Evolutionary conservation across 1,140 invertebrate species (phyloP).

Genomic region (Microplitis demolitor): DNA sequence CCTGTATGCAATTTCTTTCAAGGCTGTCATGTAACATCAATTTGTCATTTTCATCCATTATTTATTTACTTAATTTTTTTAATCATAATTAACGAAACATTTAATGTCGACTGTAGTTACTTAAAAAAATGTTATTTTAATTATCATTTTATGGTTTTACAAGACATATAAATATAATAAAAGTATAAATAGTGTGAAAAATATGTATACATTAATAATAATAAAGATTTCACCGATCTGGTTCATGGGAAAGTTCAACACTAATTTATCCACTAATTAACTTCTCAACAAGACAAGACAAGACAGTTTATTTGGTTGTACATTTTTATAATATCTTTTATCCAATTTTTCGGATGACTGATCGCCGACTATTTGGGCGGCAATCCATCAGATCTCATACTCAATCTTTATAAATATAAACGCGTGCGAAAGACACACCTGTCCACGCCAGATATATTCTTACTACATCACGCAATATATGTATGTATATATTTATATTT

Average conservation of each 20-base stretch:
- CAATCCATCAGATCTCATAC: slow-evolving; percentile 5
- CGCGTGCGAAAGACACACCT: slow-evolving; percentile 18
- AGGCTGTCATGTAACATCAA: neutral
- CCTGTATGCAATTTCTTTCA: neutral
- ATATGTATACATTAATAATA: neutral
- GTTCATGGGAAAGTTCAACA: slow-evolving; percentile 20
- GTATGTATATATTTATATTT: neutral
- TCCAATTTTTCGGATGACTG: neutral
- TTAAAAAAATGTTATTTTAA: too few species aligned
- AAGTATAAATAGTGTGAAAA: neutral
- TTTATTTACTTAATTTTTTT: neutral
- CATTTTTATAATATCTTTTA: neutral
- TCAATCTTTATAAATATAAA: neutral
- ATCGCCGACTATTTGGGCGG: neutral
- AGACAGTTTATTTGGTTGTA: neutral
- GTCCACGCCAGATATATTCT: neutral
- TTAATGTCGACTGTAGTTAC: too few species aligned
- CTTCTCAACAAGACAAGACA: neutral
- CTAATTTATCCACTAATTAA: slow-evolving; percentile 16
- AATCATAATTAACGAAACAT: neutral
- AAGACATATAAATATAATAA: neutral
- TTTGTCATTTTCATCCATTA: neutral
- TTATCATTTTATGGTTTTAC: too few species aligned
- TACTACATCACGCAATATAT: neutral
- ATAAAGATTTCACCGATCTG: slow-evolving; percentile 24